Evolutionary conservation across 2,797 vertebrate genomes (phyloP), one percentile per base, ranked within the genome.

Genomic region (Lagorchestes hirsutus): DNA sequence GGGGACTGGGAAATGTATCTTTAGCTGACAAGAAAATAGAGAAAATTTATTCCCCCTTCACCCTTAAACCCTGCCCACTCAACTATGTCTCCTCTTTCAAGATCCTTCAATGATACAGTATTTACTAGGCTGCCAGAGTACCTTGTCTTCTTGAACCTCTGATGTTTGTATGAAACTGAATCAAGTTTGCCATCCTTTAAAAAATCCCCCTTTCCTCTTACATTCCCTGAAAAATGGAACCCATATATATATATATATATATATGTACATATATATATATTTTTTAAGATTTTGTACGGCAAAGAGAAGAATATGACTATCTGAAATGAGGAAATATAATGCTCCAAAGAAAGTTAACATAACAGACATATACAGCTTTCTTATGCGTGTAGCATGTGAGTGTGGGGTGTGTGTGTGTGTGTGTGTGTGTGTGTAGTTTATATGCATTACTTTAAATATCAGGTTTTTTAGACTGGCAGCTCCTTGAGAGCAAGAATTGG

Each of bases 1-100:
- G 40, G 22, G 40, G 40, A 46, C 40, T 46, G 22, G 31, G n/a
- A 82, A 82, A 82, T 82, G 22, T 54, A 91, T 92, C 90, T 96
- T 93, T 92, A 6, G 93, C 50, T 96, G 55, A 74, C 92, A 58
- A 29, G 55, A 94, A 94, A 56, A 93, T 28, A 58, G 52, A 13
- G n/a, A 10, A 54, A 82, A 94, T 90, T 91, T 95, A 90, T 93
- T n/a, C 92, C 90, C 46, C 52, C 93, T 93, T 56, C 9, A 50
- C 46, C 16, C 58, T 22, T 93, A 93, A 67, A 59, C 95, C 29
- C 31, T 91, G 11, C 54, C 16, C 62, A 90, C 90, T 67, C 56
- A 56, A 74, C 40, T 46, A 10, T 46, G 22, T 82, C 40, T 46
- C 74, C 74, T 46, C 67, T 82, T 82, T 82, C 40, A 46, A 82